These are phyloP conservation scores for Epizoanthus fatuus DNA, from an alignment of 92 coral and sea anemone species.

Conservation along the genomic window DNA sequence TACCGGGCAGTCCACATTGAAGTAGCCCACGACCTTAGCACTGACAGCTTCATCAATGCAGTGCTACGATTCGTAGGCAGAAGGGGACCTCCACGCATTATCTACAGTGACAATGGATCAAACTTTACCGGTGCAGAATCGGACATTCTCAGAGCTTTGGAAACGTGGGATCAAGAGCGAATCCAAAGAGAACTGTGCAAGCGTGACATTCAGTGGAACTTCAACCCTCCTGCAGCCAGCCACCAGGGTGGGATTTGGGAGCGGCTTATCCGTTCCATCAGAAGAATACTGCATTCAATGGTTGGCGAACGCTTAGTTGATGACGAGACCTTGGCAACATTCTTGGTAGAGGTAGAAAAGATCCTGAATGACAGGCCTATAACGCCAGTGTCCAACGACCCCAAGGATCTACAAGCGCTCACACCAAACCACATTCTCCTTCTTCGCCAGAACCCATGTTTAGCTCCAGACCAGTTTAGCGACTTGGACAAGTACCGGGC, in stretches of 20 bases:
- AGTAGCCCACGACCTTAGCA: slow-evolving; percentile 62
- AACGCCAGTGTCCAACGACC: slow-evolving; percentile 67
- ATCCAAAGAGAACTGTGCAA: slow-evolving; percentile 48
- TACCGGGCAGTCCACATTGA: slow-evolving; percentile 75
- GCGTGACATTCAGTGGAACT: slow-evolving; percentile 51
- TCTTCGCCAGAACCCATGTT: slow-evolving; percentile 48
- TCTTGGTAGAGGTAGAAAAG: slow-evolving; percentile 63
- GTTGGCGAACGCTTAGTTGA: slow-evolving; percentile 62
- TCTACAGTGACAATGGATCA: slow-evolving; percentile 73
- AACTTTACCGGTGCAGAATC: slow-evolving; percentile 69
- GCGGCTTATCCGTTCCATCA: slow-evolving; percentile 60
- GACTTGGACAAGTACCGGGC: slow-evolving; percentile 44
- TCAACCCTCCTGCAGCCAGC: slow-evolving; percentile 70
- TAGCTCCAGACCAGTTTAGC: slow-evolving; percentile 46
- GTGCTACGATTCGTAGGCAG: slow-evolving; percentile 40
- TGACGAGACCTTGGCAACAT: slow-evolving; percentile 49
- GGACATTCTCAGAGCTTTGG: slow-evolving; percentile 48
- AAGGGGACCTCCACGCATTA: slow-evolving; percentile 62
- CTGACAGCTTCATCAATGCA: slow-evolving; percentile 67
- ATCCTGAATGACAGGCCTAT: slow-evolving; percentile 72
- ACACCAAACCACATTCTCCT: slow-evolving; percentile 71
- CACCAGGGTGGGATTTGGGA: slow-evolving; percentile 70
- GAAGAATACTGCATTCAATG: slow-evolving; percentile 64
- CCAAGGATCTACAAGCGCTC: slow-evolving; percentile 70
- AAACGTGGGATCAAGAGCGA: slow-evolving; percentile 55